phyloP scores from a whole-genome alignment of 2,888 invertebrate genomes.

The Catocala fraxini region DNA sequence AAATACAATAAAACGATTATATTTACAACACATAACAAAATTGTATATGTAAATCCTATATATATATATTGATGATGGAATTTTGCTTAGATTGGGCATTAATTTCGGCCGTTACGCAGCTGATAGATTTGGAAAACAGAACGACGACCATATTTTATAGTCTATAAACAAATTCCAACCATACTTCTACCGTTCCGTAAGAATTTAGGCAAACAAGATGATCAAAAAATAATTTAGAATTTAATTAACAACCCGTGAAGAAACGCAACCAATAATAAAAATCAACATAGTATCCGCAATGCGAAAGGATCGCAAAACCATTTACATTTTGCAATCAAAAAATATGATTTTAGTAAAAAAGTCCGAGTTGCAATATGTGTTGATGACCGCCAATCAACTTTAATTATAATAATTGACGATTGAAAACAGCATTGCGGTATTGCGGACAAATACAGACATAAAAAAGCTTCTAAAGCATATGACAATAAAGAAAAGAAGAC shows the following conservation, averaged over 20 bases:
- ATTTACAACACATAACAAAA: too few relatives aligned
- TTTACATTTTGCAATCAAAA: constrained; percentile 46
- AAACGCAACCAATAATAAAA: constrained; percentile 34
- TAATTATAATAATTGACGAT: constrained; percentile 64
- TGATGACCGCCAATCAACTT: constrained; percentile 58
- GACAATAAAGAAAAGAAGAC: constrained; percentile 24
- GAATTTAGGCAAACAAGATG: constrained; percentile 34
- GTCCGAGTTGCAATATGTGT: constrained; percentile 51
- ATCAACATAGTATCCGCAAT: constrained; percentile 31
- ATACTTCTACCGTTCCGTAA: constrained; percentile 14
- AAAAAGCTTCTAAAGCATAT: constrained; percentile 35
- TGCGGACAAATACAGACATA: constrained; percentile 41
- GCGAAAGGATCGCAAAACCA: constrained; percentile 37
- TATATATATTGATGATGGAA: too few relatives aligned
- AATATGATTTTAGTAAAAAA: constrained; percentile 33
- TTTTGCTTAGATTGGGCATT: too few relatives aligned
- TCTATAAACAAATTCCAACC: constrained; percentile 11
- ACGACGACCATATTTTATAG: neutral
- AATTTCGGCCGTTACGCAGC: too few relatives aligned
- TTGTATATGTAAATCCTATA: too few relatives aligned
- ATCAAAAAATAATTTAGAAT: constrained; percentile 36
- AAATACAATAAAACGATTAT: too few relatives aligned
- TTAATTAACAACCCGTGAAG: constrained; percentile 50
- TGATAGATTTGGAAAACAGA: neutral
- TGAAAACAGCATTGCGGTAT: constrained; percentile 56